A percentile compares a stretch with the other conserved stretches of the same genome.
Evolutionary conservation across 2,113 vertebrate species (phyloP).

Genomic region (Phoenicopterus ruber): DNA sequence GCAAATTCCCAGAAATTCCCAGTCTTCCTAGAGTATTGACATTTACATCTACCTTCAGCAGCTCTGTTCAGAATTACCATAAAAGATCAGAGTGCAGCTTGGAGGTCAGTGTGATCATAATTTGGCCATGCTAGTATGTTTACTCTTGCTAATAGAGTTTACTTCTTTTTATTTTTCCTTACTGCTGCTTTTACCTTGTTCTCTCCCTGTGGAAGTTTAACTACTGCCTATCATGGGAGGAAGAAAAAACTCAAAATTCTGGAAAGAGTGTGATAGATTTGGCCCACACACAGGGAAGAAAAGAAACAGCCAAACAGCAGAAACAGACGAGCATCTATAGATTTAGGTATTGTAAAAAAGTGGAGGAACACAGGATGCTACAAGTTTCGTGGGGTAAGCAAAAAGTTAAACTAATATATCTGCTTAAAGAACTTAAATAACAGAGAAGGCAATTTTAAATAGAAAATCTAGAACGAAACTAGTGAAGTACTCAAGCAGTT

Average conservation of each 20-base stretch:
- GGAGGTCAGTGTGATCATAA: not conserved
- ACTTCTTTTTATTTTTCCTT: not conserved
- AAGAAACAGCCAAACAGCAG: not conserved
- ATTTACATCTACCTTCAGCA: not conserved
- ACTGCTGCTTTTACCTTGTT: not conserved
- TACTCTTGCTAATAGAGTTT: slow-evolving; percentile 42
- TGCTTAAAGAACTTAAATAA: not conserved
- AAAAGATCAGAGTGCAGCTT: slow-evolving; percentile 1
- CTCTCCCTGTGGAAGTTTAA: not conserved
- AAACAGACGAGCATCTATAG: not conserved
- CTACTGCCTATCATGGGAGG: not conserved
- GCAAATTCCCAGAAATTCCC: not conserved
- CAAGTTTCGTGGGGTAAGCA: not conserved
- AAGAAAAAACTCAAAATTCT: not conserved
- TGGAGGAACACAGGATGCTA: not conserved
- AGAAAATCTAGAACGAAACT: not conserved
- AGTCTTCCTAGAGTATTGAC: not conserved
- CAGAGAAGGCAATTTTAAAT: not conserved
- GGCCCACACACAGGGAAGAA: not conserved
- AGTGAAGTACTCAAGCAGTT: not conserved
- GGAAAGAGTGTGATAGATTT: not conserved
- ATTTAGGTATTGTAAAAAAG: not conserved
- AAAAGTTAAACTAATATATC: not conserved
- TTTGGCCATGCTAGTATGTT: not conserved
- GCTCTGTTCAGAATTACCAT: not conserved